Evolutionary conservation across 2,888 invertebrate genomes (phyloP).

Genomic region (Catonia carolina): DNA sequence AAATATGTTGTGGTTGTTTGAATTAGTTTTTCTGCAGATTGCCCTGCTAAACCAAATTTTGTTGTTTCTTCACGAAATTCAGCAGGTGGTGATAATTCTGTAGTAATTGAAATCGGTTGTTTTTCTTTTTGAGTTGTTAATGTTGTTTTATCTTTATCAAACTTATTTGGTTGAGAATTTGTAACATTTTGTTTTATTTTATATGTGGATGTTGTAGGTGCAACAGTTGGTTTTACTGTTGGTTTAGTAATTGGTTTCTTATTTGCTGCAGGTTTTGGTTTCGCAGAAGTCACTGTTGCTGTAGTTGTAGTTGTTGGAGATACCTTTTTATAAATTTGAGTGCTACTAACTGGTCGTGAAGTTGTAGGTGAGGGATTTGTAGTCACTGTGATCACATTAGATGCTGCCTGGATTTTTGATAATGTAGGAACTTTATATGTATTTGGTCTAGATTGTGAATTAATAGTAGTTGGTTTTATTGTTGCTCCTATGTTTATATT

Average conservation of each 20-base stretch:
- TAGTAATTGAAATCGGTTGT: too few species aligned
- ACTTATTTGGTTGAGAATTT: too few species aligned
- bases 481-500: not conserved
- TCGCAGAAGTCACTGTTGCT: not conserved
- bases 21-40: not conserved
- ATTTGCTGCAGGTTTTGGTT: not conserved
- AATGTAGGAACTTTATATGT: too few species aligned
- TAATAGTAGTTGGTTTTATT: not conserved
- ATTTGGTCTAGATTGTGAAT: not conserved
- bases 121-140: too few species aligned
- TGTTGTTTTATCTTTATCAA: too few species aligned
- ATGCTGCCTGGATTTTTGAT: conserved; percentile 15
- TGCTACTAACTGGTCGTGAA: too few species aligned
- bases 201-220: not conserved
- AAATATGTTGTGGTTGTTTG: too few species aligned
- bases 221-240: not conserved
- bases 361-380: too few species aligned
- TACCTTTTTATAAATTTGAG: too few species aligned
- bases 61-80: not conserved
- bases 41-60: not conserved
- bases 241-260: conserved; percentile 4
- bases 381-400: conserved; percentile 10
- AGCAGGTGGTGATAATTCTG: too few species aligned
- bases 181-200: not conserved
- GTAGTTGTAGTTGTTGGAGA: not conserved